Conservation (phyloP, 2,113 vertebrate genomes). For the Zosterops japonicus region DNA sequence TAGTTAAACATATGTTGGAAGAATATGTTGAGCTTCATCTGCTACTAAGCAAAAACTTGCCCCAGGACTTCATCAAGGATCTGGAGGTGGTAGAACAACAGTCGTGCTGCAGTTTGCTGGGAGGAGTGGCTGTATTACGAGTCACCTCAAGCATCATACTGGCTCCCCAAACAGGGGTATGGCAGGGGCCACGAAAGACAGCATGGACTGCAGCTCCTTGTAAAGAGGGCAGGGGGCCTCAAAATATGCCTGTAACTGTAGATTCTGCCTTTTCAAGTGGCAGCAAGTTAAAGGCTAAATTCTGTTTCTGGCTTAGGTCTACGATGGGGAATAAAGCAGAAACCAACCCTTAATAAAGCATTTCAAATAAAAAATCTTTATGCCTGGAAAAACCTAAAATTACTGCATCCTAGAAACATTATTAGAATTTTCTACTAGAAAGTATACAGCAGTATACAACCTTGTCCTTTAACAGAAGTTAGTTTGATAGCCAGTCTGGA, state of each 20-base stretch:
- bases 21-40: background rate
- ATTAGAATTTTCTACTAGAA: background rate
- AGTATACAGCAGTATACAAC: background rate
- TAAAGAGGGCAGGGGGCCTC: background rate
- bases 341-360: background rate
- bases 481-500: background rate
- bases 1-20: background rate
- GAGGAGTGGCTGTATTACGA: background rate
- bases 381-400: background rate
- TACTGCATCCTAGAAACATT: background rate
- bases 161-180: background rate
- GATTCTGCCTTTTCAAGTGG: background rate
- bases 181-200: background rate
- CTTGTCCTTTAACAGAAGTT: background rate
- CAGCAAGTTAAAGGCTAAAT: background rate
- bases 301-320: background rate
- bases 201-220: background rate
- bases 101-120: accelerated
- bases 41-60: background rate
- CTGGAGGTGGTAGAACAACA: background rate
- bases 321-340: background rate
- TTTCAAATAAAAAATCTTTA: background rate
- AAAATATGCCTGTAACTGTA: background rate
- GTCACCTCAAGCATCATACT: accelerated
- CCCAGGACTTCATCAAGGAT: background rate